Base-by-base conservation (phyloP, 2,888 invertebrate genomes). In the Lasius platythorax region DNA sequence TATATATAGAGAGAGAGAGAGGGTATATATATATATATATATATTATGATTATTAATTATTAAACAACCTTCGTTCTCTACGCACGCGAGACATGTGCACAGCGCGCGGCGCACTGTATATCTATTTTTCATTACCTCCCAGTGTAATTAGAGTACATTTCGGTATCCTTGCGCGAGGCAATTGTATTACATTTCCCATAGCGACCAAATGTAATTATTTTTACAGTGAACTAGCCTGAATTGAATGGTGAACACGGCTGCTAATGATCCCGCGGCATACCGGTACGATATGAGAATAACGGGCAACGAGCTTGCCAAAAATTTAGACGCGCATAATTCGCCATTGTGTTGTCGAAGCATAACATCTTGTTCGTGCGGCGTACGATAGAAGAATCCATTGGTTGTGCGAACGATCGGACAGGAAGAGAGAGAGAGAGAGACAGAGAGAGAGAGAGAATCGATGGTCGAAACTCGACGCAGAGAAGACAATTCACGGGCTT, bases 401-500 rank as follows among this genome's bases (percentile, higher is more conserved):
- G 70, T 43, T 50, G 30, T 56, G 43, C 68, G 58, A 58, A 70
- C 46, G 70, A 72, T 61, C 18, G 73, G 61, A 72, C 83, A 68
- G 82, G 73, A 78, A 88, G 81, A 50, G 86, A 3, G 18, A 73
- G 82, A 88, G 76, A 50, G 84, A 3, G 18, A 74, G 82, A 88
- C 76, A 53, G 86, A 3, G 18, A 74, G 82, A 88, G 81, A 53
- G 86, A 3, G 18, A 3, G 18, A 74, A 74, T 81, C 74, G 61
- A 84, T 72, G 70, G 53, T 68, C 61, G 53, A 79, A 87, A 83
- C 66, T 84, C 84, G 85, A 79, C 72, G 86, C 74, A 84, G 87
- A 83, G 87, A 94, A 93, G 93, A 94, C 93, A 94, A 94, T 94
- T 93, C 91, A 92, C 89, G 89, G 91, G 92, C 92, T 93, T 93